Conservation (phyloP, 2,888 invertebrate species). For the Rutpela maculata region DNA sequence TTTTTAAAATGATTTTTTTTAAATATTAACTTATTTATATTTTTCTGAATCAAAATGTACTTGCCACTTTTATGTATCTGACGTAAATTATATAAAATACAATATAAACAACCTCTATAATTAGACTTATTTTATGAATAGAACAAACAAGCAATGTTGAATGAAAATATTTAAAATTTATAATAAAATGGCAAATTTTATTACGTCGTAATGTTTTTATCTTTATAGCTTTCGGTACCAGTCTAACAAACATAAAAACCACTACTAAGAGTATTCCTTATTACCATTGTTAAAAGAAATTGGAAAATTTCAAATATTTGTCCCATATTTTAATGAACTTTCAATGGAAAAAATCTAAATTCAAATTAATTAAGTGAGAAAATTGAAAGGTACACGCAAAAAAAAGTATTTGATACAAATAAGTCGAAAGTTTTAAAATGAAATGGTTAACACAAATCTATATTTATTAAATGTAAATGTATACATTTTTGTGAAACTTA, state of each 20-base stretch:
- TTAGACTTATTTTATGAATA: not conserved
- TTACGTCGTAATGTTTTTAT: not conserved
- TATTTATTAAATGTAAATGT: no score
- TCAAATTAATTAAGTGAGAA: no score
- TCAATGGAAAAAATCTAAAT: no score
- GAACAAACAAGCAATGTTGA: not conserved
- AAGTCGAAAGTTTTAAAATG: no score
- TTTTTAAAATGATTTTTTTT: no score
- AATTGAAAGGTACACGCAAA: no score
- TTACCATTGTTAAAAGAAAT: no score
- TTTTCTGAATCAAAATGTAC: not conserved
- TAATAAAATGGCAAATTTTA: not conserved
- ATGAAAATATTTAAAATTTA: not conserved
- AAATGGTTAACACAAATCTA: no score
- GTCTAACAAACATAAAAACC: not conserved
- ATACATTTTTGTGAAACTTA: no score
- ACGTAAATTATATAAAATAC: not conserved
- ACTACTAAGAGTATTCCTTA: not conserved
- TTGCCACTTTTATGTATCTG: not conserved
- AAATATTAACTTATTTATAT: not conserved
- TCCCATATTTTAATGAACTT: no score
- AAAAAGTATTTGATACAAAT: no score
- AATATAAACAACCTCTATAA: not conserved
- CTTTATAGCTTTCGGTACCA: not conserved
- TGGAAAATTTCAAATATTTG: not conserved